Percentiles rank a stretch among this genome's conserved stretches.
Evolutionary conservation across 2,888 invertebrate species (phyloP).

Genomic region (Emesis furor): DNA sequence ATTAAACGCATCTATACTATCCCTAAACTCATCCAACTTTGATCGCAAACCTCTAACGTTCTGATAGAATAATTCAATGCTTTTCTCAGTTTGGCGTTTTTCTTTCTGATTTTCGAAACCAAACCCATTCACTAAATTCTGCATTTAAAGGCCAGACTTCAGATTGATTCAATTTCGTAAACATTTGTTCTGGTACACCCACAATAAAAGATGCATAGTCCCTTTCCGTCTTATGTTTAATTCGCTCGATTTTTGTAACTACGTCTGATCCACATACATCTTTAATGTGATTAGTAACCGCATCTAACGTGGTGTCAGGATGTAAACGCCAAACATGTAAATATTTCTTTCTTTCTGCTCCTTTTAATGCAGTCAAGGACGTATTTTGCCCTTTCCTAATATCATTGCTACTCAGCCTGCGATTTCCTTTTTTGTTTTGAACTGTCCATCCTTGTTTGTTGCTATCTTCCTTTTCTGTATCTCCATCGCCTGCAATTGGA

Average conservation of each 20-base stretch:
- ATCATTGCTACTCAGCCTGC: conserved; percentile 3
- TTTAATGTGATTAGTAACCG: conserved; percentile 28
- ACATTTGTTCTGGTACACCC: conserved; percentile 63
- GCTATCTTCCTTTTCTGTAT: not conserved
- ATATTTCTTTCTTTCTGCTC: conserved; percentile 38
- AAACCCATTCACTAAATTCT: conserved; percentile 71
- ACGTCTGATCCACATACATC: conserved; percentile 24
- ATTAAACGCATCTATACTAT: conserved; percentile 28
- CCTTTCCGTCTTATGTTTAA: conserved; percentile 71
- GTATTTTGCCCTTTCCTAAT: conserved; percentile 23
- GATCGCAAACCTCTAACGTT: conserved; percentile 50
- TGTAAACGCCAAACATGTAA: conserved; percentile 51
- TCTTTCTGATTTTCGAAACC: conserved; percentile 67
- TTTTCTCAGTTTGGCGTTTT: conserved; percentile 20
- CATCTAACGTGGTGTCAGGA: conserved; percentile 34
- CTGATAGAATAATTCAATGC: conserved; percentile 40
- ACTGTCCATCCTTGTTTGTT: not conserved
- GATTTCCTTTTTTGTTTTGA: conserved; percentile 4
- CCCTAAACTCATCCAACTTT: conserved; percentile 41
- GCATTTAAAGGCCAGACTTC: conserved; percentile 66
- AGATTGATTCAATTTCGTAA: conserved; percentile 56
- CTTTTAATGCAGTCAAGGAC: conserved; percentile 21
- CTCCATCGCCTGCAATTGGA: not conserved
- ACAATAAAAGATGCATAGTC: conserved; percentile 73
- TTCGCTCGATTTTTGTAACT: conserved; percentile 58